These are phyloP conservation scores for Esox masquinongy DNA, from an alignment of 2,797 vertebrate genomes.

Conservation along the genomic window DNA sequence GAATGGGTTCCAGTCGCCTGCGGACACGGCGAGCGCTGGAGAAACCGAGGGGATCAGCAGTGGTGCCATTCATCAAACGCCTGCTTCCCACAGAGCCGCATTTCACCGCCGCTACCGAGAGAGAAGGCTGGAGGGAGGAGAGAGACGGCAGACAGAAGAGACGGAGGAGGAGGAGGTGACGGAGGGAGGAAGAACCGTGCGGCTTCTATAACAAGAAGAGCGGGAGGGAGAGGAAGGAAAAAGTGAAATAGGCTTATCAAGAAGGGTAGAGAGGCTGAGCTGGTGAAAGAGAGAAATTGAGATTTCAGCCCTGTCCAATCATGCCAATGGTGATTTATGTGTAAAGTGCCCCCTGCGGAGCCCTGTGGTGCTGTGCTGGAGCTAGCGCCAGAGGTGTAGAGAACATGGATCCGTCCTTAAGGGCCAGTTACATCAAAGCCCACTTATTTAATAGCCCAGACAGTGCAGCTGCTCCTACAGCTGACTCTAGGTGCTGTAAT, in stretches of 20 bases:
- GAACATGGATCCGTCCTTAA: background rate
- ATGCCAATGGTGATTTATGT: background rate
- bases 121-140: background rate
- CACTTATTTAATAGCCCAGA: background rate
- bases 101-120: constrained; percentile 16
- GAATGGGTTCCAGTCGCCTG: constrained; percentile 34
- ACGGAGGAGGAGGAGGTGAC: background rate
- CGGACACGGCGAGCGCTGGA: constrained; percentile 30
- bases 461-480: background rate
- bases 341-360: background rate
- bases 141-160: background rate
- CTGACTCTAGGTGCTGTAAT: constrained; percentile 4
- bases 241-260: background rate
- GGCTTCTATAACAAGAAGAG: background rate
- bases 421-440: background rate
- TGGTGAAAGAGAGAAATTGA: background rate
- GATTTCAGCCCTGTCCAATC: background rate
- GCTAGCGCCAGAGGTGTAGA: background rate
- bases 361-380: background rate
- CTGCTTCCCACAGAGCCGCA: constrained; percentile 20
- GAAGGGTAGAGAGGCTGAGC: background rate
- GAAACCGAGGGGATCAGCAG: constrained; percentile 31
- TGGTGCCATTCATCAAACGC: constrained; percentile 41
- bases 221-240: constrained; percentile 2
- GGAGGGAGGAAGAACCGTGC: background rate